Evolutionary conservation across 2,113 vertebrate species (phyloP), one percentile per base, ranked within the genome.

Genomic region (Strix aluco): DNA sequence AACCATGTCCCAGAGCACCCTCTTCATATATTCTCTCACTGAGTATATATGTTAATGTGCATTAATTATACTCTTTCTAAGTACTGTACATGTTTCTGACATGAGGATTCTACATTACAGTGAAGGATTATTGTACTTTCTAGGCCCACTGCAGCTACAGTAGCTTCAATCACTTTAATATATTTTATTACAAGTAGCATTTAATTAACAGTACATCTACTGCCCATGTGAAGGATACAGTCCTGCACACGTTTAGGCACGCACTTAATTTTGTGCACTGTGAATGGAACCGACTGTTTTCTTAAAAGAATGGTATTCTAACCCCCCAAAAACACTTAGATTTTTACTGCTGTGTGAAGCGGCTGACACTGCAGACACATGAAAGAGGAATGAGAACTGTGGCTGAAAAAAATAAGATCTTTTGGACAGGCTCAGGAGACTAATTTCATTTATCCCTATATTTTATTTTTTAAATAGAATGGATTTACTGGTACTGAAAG

Each of bases 31-130:
- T 81, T 88, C 71, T 86, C 58, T 75, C 74, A 97, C 91, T 88
- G 71, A 96, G 40, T 97, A 85, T 97, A 87, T 94, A 96, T 98
- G 96, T 97, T 98, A 98, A 97, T 98, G 91, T 79, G 74, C 90
- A 96, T 95, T 98, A 98, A 98, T 98, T 97, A 97, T 97, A 96
- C 57, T 94, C 63, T 92, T 94, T 96, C 96, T 96, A 95, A 95
- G 92, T 95, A 96, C 82, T 89, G 94, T 96, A 90, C 96, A 96
- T 93, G 92, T 95, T 95, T 96, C 94, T 97, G 93, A 97, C 96
- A 97, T 2, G 38, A 96, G 71, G 88, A 88, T 96, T 96, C 95
- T 95, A 95, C 94, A 94, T 97, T 96, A 86, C 91, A 96, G 96
- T 85, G 89, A 97, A 96, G 83, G 95, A 96, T 98, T 97, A 96